Conservation (phyloP, 2,113 vertebrate species). For the Microtus ochrogaster region DNA sequence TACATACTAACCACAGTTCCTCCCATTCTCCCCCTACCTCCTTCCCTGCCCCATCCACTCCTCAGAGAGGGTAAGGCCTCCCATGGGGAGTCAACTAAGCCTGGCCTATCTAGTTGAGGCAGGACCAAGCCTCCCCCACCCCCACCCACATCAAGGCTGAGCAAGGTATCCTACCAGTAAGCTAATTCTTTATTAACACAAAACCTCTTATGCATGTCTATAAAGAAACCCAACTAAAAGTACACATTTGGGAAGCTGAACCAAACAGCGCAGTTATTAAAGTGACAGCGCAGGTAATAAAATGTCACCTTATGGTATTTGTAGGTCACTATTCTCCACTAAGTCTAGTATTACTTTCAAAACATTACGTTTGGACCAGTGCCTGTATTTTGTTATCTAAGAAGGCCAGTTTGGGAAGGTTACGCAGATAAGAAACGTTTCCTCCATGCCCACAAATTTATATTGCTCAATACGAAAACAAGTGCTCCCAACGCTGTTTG, state of each 20-base stretch:
- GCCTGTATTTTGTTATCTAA: slow-evolving; percentile 74
- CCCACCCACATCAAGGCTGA: no score
- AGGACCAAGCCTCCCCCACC: no score
- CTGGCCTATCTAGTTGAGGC: no score
- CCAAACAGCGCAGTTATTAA: not conserved
- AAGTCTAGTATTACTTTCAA: slow-evolving; percentile 33
- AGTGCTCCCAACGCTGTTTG: not conserved
- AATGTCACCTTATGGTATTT: slow-evolving; percentile 14
- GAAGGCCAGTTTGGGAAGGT: slow-evolving; percentile 70
- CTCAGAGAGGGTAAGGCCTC: no score
- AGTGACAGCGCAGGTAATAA: not conserved
- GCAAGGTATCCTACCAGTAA: not conserved
- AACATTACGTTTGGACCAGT: slow-evolving; percentile 34
- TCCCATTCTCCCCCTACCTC: no score
- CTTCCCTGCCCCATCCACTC: no score
- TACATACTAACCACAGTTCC: no score
- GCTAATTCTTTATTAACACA: not conserved
- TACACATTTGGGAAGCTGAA: slow-evolving; percentile 42
- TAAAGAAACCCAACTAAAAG: slow-evolving; percentile 10
- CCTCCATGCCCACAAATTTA: slow-evolving; percentile 11
- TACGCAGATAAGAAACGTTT: slow-evolving; percentile 69
- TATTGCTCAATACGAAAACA: slow-evolving; percentile 53
- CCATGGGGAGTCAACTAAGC: no score
- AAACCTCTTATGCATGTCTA: not conserved
- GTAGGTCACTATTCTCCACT: slow-evolving; percentile 23